Evolutionary conservation across 2,888 invertebrate species (phyloP), one percentile per base, ranked within the genome.

Genomic region (Pedicia rivosa): DNA sequence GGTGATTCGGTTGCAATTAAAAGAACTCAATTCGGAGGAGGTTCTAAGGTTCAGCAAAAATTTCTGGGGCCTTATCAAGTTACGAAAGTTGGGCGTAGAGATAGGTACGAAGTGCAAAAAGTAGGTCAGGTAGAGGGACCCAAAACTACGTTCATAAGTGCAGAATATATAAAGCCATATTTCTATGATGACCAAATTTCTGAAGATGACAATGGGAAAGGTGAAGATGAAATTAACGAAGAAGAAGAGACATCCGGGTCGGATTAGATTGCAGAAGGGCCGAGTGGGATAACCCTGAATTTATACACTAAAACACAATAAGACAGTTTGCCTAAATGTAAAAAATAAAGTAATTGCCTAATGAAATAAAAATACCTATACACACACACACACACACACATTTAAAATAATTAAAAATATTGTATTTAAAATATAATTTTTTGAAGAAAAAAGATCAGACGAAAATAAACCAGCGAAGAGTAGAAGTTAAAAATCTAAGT

Each of bases 101-200:
- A 40, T 5, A 28, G 45, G 17, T 44, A 44, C 13, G 40, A 38
- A 9, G 43, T 43, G 0, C 35, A 37, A 14, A 45, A 40, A 14
- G 24, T 43, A 7, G 43, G 44, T 2, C 28, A 40, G 9, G 19
- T 20, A n/a, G 44, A 43, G n/a, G 40, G 42, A 4, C 34, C 44
- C 7, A 27, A 17, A 3, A 35, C 14, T 36, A 39, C 37, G 2
- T 17, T 35, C 2, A 41, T 42, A 1, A 37, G 37, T 2, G 36
- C 38, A 1, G 45, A 46, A 12, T 36, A 31, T 15, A 42, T 41
- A 39, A 42, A 44, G 26, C 38, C 35, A 14, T 29, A 29, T 14
- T 29, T 7, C 14, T 3, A 29, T 4, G 29, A 29, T 14, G 29
- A 13, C 5, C 9, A 14, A 4, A 14, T 13, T 29, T 7, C 8